Evolutionary conservation across 2,797 vertebrate species (phyloP), one percentile per base, ranked within the genome.

Genomic region (Siniperca obscura): DNA sequence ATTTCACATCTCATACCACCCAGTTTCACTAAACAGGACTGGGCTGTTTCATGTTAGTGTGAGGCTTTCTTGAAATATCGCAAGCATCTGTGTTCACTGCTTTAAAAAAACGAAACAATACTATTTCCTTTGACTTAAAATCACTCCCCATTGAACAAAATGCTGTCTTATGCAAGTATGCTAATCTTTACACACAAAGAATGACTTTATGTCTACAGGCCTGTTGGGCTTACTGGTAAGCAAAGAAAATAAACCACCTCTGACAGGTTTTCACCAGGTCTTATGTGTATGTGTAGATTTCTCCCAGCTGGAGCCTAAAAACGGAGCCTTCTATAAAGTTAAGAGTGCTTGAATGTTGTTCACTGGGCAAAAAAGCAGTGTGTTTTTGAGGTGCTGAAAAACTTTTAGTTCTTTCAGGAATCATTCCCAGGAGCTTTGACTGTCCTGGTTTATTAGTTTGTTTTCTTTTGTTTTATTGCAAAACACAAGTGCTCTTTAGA

Each of bases 231-330:
- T 77, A 78, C 56, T 65, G 81, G 73, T 56, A 56, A 78, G 68
- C 48, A 72, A 69, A 84, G 65, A 55, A 83, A 88, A 93, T 75
- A 93, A 87, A 87, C 82, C 68, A 72, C 69, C 64, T 55, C 59
- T 50, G 76, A 85, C 62, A 57, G 80, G 72, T 84, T 83, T 83
- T 79, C 59, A 71, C 79, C 78, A 64, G 64, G 72, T 87, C 83
- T 70, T 81, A 74, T 59, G 79, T 70, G 71, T 25, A 30, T 59
- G 79, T 36, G 72, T 59, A 84, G 77, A 81, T 90, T 87, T 87
- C 60, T 52, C 74, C 40, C 74, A 71, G 74, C 83, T 80, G 76
- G 53, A 40, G 70, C 38, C 52, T 38, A 59, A 80, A 86, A 81
- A 80, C 78, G 3, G 17, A 76, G 55, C 66, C 64, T 72, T 65